Evolutionary conservation across 2,113 vertebrate species (phyloP).

Genomic region (Chaenogobius annularis): DNA sequence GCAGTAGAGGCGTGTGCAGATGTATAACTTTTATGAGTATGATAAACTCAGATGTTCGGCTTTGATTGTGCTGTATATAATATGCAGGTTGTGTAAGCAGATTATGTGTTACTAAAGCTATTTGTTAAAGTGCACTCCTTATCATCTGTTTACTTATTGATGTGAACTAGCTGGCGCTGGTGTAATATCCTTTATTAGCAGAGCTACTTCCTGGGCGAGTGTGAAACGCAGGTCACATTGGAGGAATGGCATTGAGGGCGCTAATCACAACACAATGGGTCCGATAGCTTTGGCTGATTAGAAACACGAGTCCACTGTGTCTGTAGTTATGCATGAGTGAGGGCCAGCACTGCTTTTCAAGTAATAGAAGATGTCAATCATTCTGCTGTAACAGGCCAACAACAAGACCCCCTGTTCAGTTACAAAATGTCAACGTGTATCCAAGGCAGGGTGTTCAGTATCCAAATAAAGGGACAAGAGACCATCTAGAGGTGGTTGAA

Average conservation of each 20-base stretch:
- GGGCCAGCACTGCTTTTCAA: background rate
- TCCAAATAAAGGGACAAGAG: background rate
- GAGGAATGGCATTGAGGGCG: constrained; percentile 36
- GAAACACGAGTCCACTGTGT: constrained; percentile 16
- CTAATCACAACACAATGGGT: constrained; percentile 16
- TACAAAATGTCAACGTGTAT: background rate
- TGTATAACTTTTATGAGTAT: background rate
- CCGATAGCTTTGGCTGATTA: constrained; percentile 41
- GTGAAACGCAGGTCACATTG: constrained; percentile 27
- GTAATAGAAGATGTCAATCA: background rate
- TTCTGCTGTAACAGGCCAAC: background rate
- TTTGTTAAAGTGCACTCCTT: constrained; percentile 2
- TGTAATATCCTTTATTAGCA: background rate
- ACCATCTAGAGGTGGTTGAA: background rate
- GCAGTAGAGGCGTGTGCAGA: background rate
- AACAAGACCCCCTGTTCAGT: background rate
- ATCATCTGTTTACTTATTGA: constrained; percentile 10
- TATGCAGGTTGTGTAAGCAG: background rate
- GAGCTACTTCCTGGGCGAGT: constrained; percentile 35
- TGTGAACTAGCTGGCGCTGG: constrained; percentile 5
- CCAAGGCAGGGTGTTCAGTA: background rate
- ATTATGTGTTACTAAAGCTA: background rate
- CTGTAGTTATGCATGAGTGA: background rate
- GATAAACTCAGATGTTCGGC: background rate
- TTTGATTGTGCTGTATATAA: background rate